Evolutionary conservation across 2,888 invertebrate species (phyloP).

Genomic region (Sarcophaga variegata): DNA sequence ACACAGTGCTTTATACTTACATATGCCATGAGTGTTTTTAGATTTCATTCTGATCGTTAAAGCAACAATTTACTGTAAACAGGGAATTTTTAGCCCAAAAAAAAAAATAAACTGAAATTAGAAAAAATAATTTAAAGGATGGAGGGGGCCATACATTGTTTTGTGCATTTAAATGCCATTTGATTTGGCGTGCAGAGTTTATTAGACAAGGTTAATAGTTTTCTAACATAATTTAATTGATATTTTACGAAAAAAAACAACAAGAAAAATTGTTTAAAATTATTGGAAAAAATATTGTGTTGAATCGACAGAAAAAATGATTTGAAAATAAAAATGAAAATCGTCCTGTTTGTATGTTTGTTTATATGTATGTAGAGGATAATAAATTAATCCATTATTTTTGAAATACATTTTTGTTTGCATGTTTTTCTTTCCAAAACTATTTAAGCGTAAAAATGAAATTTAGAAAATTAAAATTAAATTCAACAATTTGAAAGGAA

Average conservation of each 20-base stretch:
- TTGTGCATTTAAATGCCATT: too few relatives aligned
- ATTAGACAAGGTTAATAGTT: conserved; percentile 44
- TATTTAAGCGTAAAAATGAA: background rate
- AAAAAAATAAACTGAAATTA: background rate
- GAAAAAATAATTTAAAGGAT: too few relatives aligned
- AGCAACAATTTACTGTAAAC: too few relatives aligned
- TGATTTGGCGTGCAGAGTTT: background rate
- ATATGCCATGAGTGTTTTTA: too few relatives aligned
- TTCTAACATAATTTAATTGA: conserved; percentile 47
- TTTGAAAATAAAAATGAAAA: background rate
- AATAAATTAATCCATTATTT: background rate
- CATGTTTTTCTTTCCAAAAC: background rate
- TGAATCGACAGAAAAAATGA: conserved; percentile 13
- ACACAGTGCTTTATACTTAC: too few relatives aligned
- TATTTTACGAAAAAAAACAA: conserved; percentile 26
- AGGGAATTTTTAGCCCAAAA: background rate
- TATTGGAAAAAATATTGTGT: conserved; percentile 11
- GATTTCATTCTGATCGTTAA: too few relatives aligned
- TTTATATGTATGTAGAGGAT: background rate
- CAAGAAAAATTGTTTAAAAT: conserved; percentile 14
- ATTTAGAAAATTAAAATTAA: background rate
- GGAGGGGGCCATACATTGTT: too few relatives aligned
- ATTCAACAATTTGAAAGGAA: background rate
- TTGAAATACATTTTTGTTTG: background rate
- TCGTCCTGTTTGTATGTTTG: background rate